Evolutionary conservation across 2,113 vertebrate genomes (phyloP).

Genomic region (Halichoeres trimaculatus): DNA sequence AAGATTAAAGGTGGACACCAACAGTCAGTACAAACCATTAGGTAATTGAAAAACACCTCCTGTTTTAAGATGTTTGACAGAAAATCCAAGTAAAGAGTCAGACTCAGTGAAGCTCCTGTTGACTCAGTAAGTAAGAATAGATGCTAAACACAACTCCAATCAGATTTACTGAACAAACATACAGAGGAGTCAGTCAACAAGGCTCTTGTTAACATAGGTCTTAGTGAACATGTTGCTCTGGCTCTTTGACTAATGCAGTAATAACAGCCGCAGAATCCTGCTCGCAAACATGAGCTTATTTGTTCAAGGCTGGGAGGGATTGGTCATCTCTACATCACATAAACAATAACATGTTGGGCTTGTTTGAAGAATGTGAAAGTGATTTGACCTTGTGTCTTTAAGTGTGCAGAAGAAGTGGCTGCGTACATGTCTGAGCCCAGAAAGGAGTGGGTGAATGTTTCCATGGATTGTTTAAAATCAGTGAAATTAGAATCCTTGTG

Average conservation of each 20-base stretch:
- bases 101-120: too few species aligned
- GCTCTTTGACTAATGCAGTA: conserved; percentile 40
- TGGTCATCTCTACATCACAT: conserved; percentile 19
- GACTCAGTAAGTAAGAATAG: not conserved
- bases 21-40: too few species aligned
- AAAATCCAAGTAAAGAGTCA: too few species aligned
- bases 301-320: conserved; percentile 36
- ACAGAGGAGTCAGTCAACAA: conserved; percentile 35
- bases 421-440: not conserved
- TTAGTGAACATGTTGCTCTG: conserved; percentile 44
- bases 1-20: too few species aligned
- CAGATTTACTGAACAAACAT: conserved; percentile 61
- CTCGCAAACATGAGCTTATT: conserved; percentile 40
- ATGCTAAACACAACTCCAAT: conserved; percentile 23
- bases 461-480: not conserved
- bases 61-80: too few species aligned
- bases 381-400: conserved; percentile 36
- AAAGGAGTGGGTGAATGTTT: not conserved
- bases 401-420: not conserved
- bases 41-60: too few species aligned
- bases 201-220: conserved; percentile 39
- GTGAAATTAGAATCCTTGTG: not conserved
- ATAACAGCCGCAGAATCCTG: conserved; percentile 52
- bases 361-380: conserved; percentile 54
- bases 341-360: conserved; percentile 48